A percentile compares a stretch with the other conserved stretches of the same genome.
Conservation (phyloP, 2,113 vertebrate genomes). For the Apteryx owenii region DNA sequence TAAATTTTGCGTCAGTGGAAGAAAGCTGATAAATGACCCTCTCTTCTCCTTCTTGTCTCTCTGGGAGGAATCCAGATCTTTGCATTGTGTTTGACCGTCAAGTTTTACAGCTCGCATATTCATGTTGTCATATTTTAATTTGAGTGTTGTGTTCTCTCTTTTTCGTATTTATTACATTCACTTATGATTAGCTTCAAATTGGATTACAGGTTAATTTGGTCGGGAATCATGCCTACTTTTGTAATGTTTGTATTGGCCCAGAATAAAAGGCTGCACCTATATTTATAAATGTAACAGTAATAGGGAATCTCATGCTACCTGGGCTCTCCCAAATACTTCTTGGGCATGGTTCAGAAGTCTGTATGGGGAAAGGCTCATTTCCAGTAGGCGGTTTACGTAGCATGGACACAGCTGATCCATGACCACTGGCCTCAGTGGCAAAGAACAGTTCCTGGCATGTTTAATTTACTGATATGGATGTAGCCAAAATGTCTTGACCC, state of each 20-base stretch:
- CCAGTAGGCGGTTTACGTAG: not conserved
- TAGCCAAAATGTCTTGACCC: not conserved
- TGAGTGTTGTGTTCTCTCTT: not conserved
- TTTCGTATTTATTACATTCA: conserved; percentile 9
- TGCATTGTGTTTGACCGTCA: not conserved
- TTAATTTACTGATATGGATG: not conserved
- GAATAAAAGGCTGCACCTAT: not conserved
- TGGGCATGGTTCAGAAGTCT: not conserved
- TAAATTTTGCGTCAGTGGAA: not conserved
- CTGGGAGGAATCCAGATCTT: not conserved
- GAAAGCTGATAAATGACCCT: not conserved
- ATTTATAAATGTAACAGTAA: not conserved
- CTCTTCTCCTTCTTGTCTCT: not conserved
- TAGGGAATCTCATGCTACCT: not conserved
- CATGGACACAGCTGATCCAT: not conserved
- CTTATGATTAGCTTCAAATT: not conserved
- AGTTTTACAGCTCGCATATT: conserved; percentile 1
- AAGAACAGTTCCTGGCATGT: not conserved
- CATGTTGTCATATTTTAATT: conserved; percentile 35
- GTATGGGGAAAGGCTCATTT: not conserved
- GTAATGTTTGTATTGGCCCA: not conserved
- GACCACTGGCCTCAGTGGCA: not conserved
- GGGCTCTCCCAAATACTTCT: not conserved
- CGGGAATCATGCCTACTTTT: not conserved
- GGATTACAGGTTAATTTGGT: not conserved